phyloP scores from a whole-genome alignment of 1,140 invertebrate genomes.

The Brachionus calyciflorus region DNA sequence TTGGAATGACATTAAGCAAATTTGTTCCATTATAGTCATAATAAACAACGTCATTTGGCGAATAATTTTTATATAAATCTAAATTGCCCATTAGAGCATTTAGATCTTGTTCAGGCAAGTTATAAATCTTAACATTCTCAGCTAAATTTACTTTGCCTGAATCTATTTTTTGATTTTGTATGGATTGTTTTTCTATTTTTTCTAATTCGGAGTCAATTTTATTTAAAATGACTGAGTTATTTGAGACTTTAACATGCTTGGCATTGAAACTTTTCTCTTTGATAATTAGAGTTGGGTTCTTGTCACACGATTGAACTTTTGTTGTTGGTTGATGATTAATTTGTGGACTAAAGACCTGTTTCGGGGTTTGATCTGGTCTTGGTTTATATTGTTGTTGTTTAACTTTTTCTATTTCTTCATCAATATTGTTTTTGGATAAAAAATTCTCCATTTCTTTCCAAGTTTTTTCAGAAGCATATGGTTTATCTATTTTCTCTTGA shows the following conservation, averaged over 20 bases:
- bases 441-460: no score
- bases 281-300: neutral
- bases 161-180: neutral
- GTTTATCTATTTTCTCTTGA: no score
- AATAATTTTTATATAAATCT: neutral
- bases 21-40: constrained; percentile 12
- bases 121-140: constrained; percentile 7
- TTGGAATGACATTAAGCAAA: neutral
- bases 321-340: neutral
- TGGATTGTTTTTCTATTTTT: neutral
- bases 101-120: neutral
- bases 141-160: no score
- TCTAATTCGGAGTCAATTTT: constrained; percentile 11
- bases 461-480: no score
- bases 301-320: neutral
- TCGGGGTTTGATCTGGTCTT: no score
- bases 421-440: no score
- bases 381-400: no score
- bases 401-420: no score
- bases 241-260: neutral
- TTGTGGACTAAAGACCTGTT: neutral
- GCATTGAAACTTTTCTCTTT: constrained; percentile 5
- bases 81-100: neutral
- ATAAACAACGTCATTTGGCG: neutral
- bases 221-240: neutral